Evolutionary conservation across 1,140 invertebrate genomes (phyloP), one percentile per base, ranked within the genome.

Genomic region (Conus ventricosus): DNA sequence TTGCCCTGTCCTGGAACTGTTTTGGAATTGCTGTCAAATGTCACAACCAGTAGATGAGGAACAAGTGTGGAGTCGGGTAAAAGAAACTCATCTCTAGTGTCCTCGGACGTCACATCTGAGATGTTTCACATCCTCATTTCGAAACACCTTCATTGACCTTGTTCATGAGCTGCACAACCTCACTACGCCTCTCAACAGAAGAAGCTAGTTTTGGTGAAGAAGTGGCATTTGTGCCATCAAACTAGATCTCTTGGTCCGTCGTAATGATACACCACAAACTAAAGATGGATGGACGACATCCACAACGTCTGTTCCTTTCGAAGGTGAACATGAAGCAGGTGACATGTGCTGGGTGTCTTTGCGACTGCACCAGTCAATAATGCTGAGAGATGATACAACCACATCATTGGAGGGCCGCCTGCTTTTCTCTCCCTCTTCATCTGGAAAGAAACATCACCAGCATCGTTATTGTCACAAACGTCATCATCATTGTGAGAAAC

Each of bases 71-170:
- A 91, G 53, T 90, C 84, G 4, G 86, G 87, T 80, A 87, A 81
- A 20, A 71, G n/a, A 39, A 90, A 85, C 51, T 90, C 87, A 83
- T 88, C 85, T 39, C 85, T 78, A 5, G 55, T 84, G 27, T 83
- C 60, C n/a, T 54, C 85, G 5, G 85, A 54, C 11, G 39, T 78
- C 20, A 81, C 54, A 80, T 90, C 87, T 7, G 89, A 63, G 63
- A 90, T 90, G 71, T 76, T 81, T 67, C 5, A 87, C 39, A 23
- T 85, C 76, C 51, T 93, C 92, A 90, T 91, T 95, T 89, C 94
- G 96, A 11, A n/a, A 94, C 95, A 57, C 96, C 96, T 92, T 96
- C 96, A 92, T 96, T 96, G 25, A 96, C 96, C 94, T 96, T 96
- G 90, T 96, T 97, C 96, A 96, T 96, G 17, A 96, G 95, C 84